Percentiles rank a stretch among this genome's conserved stretches.
Evolutionary conservation across 2,888 invertebrate genomes (phyloP).

Genomic region (Rugalucina vietnamica): DNA sequence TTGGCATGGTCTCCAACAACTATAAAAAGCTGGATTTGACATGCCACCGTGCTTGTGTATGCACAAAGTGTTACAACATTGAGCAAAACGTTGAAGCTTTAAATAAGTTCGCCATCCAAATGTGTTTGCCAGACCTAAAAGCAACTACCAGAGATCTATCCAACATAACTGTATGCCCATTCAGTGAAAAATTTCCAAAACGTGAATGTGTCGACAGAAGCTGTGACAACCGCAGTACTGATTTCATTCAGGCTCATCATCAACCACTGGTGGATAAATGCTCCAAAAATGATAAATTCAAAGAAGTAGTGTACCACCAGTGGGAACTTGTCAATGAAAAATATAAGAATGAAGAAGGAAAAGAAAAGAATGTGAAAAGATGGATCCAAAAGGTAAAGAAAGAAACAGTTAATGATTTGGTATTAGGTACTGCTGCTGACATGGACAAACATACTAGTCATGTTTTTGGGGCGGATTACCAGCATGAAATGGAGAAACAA

Average conservation of each 20-base stretch:
- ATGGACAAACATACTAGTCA: constrained; percentile 18
- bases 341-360: constrained; percentile 17
- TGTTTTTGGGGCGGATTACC: constrained; percentile 36
- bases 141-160: constrained; percentile 27
- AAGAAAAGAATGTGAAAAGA: not conserved
- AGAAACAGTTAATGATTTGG: not conserved
- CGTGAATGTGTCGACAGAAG: constrained; percentile 17
- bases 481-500: constrained; percentile 38
- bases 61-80: constrained; percentile 19
- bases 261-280: not conserved
- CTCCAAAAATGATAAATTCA: not conserved
- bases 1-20: not conserved
- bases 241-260: not conserved
- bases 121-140: not conserved
- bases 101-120: constrained; percentile 19
- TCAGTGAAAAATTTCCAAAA: not conserved
- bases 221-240: constrained; percentile 18
- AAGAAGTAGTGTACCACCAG: constrained; percentile 20
- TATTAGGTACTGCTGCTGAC: not conserved
- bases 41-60: constrained; percentile 41
- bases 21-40: constrained; percentile 12
- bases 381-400: constrained; percentile 39
- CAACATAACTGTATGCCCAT: constrained; percentile 26
- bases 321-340: constrained; percentile 36
- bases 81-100: constrained; percentile 26